Evolutionary conservation across 2,113 vertebrate species (phyloP).

Genomic region (Lynx canadensis): DNA sequence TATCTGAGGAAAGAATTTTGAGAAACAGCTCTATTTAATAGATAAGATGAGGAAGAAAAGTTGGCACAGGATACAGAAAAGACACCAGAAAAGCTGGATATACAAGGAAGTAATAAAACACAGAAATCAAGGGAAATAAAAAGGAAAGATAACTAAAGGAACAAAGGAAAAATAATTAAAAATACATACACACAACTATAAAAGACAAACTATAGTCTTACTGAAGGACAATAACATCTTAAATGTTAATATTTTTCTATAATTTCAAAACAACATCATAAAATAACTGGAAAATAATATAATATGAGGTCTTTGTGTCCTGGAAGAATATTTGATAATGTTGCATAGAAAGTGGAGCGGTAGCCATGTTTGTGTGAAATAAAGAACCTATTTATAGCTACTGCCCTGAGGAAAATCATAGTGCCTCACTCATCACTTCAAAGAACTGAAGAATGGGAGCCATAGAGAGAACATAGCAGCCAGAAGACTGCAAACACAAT

Average conservation of each 20-base stretch:
- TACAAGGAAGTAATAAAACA: background rate
- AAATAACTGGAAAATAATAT: background rate
- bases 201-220: background rate
- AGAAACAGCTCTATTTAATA: background rate
- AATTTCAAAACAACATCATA: constrained; percentile 37
- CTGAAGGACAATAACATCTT: background rate
- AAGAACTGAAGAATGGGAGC: constrained; percentile 22
- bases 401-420: background rate
- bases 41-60: background rate
- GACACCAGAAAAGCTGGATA: background rate
- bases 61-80: background rate
- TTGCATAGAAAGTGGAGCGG: background rate
- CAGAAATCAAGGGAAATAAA: background rate
- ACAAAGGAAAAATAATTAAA: background rate
- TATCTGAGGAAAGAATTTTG: background rate
- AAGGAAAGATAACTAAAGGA: background rate
- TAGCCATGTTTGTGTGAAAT: background rate
- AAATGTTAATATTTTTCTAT: background rate
- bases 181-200: background rate
- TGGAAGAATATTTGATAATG: background rate
- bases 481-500: background rate
- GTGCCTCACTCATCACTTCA: background rate
- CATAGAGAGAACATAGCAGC: background rate
- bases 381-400: background rate
- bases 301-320: background rate